These are phyloP conservation scores for Enteromius mattozi DNA, from an alignment of 2,797 vertebrate species.

Conservation along the genomic window DNA sequence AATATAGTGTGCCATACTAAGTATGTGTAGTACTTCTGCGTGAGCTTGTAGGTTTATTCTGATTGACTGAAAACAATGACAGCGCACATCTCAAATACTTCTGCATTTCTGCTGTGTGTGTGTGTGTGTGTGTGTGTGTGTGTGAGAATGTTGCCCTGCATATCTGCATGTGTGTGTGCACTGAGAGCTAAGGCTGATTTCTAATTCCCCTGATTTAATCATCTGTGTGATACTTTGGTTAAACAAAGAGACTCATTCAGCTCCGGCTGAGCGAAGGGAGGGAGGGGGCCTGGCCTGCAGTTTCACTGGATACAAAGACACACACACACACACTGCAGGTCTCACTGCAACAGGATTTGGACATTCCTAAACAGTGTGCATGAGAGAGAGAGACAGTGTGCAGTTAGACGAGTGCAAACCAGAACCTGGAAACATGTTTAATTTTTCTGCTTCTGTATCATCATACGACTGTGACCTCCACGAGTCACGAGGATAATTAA, in stretches of 20 bases:
- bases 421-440: background rate
- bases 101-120: conserved; percentile 3
- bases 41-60: background rate
- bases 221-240: conserved; percentile 80
- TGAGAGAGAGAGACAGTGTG: background rate
- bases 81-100: background rate
- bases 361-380: conserved; percentile 33
- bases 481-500: background rate
- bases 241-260: conserved; percentile 83
- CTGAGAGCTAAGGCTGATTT: conserved; percentile 74
- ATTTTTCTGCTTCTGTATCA: background rate
- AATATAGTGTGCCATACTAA: background rate
- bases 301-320: conserved; percentile 75
- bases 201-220: conserved; percentile 83
- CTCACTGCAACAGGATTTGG: conserved; percentile 32
- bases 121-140: conserved; percentile 55
- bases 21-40: conserved; percentile 23
- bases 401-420: background rate
- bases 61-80: conserved; percentile 28
- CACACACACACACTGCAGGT: conserved; percentile 45
- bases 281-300: conserved; percentile 69
- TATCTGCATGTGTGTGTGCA: conserved; percentile 52
- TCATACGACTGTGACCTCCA: background rate
- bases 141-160: conserved; percentile 50
- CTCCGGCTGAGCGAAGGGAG: conserved; percentile 46